phyloP scores from a whole-genome alignment of 2,113 vertebrate species.

The Corvus hawaiiensis region DNA sequence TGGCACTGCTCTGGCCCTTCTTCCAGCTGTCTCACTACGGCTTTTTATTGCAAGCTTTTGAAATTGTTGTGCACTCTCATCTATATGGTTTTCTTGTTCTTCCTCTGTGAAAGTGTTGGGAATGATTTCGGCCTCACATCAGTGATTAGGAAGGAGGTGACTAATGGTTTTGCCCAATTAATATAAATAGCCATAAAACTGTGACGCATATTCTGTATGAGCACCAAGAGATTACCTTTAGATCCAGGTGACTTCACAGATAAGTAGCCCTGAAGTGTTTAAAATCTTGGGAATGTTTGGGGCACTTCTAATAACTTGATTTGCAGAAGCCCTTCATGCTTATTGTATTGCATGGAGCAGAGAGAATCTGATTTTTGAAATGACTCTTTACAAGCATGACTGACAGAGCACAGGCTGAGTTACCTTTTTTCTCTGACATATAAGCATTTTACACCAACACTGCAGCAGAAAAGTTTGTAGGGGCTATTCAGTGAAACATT shows the following conservation, averaged over 20 bases:
- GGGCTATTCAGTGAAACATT: neutral
- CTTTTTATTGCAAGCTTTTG: neutral
- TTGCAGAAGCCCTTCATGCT: neutral
- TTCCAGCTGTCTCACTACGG: neutral
- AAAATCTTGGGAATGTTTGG: neutral
- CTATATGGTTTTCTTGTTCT: neutral
- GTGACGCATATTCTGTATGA: neutral
- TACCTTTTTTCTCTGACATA: neutral
- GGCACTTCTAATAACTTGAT: neutral
- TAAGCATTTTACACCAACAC: neutral
- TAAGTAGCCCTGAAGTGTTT: neutral
- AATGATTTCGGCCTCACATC: neutral
- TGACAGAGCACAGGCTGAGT: neutral
- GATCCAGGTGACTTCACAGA: neutral
- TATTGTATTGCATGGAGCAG: neutral
- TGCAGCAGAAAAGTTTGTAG: neutral
- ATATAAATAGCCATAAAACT: neutral
- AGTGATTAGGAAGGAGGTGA: neutral
- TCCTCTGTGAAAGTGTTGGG: neutral
- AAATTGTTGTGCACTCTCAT: neutral
- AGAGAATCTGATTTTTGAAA: neutral
- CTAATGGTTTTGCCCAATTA: neutral
- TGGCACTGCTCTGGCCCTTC: neutral
- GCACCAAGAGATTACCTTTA: neutral
- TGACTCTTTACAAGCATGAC: neutral